phyloP scores from a whole-genome alignment of 30 jellyfish, hydroid and myxozoan genomes.

The Mastigias papua region DNA sequence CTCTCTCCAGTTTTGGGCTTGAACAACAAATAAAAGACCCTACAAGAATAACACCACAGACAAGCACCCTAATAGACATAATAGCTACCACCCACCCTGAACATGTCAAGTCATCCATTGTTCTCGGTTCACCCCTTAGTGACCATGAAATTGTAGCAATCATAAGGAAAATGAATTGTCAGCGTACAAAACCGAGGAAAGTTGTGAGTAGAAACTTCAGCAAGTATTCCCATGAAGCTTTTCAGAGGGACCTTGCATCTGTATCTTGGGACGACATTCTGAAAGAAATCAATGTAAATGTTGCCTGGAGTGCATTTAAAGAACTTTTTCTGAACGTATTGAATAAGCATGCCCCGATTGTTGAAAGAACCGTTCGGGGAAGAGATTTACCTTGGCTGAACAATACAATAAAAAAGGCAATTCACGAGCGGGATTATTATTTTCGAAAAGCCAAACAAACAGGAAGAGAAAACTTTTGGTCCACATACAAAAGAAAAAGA shows the following conservation, averaged over 20 bases:
- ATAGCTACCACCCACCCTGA: constrained; percentile 68
- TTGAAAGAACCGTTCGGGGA: constrained; percentile 66
- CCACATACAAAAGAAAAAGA: constrained; percentile 42
- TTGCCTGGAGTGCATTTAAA: constrained; percentile 58
- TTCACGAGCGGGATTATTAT: constrained; percentile 49
- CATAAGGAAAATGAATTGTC: constrained; percentile 49
- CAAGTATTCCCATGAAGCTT: constrained; percentile 58
- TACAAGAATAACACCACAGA: constrained; percentile 63
- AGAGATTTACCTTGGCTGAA: constrained; percentile 65
- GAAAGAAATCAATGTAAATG: constrained; percentile 44
- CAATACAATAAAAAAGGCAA: constrained; percentile 42
- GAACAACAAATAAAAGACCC: constrained; percentile 71
- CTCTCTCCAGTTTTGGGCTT: constrained; percentile 41
- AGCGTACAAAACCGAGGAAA: constrained; percentile 57
- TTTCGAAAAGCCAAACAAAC: constrained; percentile 49
- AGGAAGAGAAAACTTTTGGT: constrained; percentile 40
- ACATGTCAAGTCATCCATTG: constrained; percentile 69
- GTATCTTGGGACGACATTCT: constrained; percentile 58
- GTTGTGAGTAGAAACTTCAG: constrained; percentile 61
- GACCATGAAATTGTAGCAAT: constrained; percentile 56
- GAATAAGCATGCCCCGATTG: constrained; percentile 64
- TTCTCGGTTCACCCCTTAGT: constrained; percentile 74
- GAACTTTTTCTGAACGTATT: constrained; percentile 26
- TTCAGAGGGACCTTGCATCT: constrained; percentile 64
- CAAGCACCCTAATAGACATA: constrained; percentile 55